Conservation (phyloP, 2,797 vertebrate genomes). For the Smutsia gigantea region DNA sequence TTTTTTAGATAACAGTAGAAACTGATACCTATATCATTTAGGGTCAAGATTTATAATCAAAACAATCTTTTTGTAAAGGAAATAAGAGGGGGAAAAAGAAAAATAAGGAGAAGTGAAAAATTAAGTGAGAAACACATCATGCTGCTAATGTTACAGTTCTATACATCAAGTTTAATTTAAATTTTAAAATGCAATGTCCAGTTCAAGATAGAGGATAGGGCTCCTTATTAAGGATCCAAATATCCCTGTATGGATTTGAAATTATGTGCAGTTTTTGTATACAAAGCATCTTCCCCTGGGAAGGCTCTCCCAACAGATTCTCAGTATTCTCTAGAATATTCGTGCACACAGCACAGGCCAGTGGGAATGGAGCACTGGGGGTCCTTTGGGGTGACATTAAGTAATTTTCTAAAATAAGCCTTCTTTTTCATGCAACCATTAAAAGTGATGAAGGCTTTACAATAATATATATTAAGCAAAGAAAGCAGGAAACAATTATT, state of each 20-base stretch:
- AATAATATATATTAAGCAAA: constrained; percentile 58
- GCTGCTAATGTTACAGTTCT: constrained; percentile 17
- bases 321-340: neutral
- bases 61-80: neutral
- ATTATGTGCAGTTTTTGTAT: neutral
- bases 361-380: neutral
- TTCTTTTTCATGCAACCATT: constrained; percentile 62
- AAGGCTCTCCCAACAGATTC: constrained; percentile 17
- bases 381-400: neutral
- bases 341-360: neutral
- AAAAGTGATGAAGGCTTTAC: constrained; percentile 60
- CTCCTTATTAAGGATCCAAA: constrained; percentile 48
- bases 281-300: neutral
- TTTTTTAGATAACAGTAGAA: neutral
- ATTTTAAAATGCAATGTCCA: constrained; percentile 9
- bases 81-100: neutral
- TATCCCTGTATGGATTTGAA: neutral
- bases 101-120: neutral
- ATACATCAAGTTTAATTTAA: constrained; percentile 51
- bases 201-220: constrained; percentile 49
- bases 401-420: constrained; percentile 44
- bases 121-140: constrained; percentile 46
- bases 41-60: constrained; percentile 45
- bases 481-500: constrained; percentile 59
- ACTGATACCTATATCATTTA: neutral